phyloP scores from a whole-genome alignment of 2,113 vertebrate genomes.

The Artemisiospiza belli region DNA sequence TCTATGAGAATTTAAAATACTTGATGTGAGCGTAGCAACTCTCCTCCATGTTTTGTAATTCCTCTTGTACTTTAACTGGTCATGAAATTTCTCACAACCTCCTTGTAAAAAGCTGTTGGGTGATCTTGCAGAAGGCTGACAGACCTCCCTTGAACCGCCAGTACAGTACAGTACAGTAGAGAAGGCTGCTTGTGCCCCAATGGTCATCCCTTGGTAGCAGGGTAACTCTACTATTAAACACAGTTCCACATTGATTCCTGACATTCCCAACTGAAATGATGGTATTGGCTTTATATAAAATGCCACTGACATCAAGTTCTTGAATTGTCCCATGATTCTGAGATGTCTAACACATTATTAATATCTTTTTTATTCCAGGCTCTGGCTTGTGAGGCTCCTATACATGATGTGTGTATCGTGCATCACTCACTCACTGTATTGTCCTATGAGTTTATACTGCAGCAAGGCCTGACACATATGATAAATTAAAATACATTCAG shows the following conservation, averaged over 20 bases:
- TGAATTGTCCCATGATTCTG: neutral
- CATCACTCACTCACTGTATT: neutral
- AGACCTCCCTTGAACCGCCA: neutral
- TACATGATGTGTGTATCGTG: neutral
- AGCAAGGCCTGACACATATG: neutral
- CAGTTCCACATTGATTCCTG: neutral
- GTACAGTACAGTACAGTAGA: neutral
- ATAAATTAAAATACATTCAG: neutral
- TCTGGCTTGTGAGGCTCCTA: neutral
- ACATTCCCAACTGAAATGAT: neutral
- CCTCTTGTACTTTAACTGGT: neutral
- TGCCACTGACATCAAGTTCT: neutral
- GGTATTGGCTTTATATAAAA: neutral
- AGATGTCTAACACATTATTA: neutral
- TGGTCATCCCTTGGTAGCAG: neutral
- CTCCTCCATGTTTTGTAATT: neutral
- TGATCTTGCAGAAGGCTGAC: neutral
- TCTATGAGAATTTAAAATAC: neutral
- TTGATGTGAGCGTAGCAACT: neutral
- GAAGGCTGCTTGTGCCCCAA: neutral
- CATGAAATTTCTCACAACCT: neutral
- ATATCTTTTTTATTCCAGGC: neutral
- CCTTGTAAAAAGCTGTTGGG: neutral
- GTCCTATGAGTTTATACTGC: neutral
- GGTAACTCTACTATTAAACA: neutral